Base-by-base conservation (phyloP, 2,888 invertebrate species). In the Conops quadrifasciatus region DNA sequence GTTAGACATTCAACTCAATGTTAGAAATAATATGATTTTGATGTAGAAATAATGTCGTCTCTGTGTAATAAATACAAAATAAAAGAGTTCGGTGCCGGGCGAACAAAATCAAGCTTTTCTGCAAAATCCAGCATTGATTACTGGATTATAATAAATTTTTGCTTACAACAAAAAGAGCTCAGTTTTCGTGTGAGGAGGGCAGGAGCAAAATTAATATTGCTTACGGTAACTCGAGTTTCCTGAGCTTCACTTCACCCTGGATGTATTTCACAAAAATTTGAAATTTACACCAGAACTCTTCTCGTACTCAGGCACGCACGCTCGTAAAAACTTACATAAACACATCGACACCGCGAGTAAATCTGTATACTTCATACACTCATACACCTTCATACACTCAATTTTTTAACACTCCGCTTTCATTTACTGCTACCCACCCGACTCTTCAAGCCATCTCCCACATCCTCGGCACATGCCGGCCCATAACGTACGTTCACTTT, bases 241-340 rank as follows among this genome's bases (percentile, higher is more conserved):
- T 36, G 24, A 53, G 53, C 19, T 51, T 53, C 66, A 64, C 36
- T 24, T n/a, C 26, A 16, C 65, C 16, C n/a, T 49, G n/a, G n/a
- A n/a, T n/a, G n/a, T n/a, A n/a, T n/a, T n/a, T n/a, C n/a, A n/a
- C 43, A 30, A 66, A 66, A 53, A 56, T 56, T 51, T 15, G 24
- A 11, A 66, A 56, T 66, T 53, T 43, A 36, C 19, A 16, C 36
- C 24, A 5, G 21, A 21, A 64, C n/a, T n/a, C n/a, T n/a, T n/a
- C n/a, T n/a, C n/a, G n/a, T n/a, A n/a, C n/a, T n/a, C n/a, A n/a
- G n/a, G n/a, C n/a, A 16, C 49, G 19, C 47, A 28, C 15, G 16
- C n/a, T n/a, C n/a, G n/a, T n/a, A n/a, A n/a, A n/a, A n/a, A n/a
- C n/a, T n/a, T n/a, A n/a, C 26, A 21, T 47, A 47, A 9, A 26